Base-by-base conservation (phyloP, 2,113 vertebrate species). In the Otocyon megalotis region DNA sequence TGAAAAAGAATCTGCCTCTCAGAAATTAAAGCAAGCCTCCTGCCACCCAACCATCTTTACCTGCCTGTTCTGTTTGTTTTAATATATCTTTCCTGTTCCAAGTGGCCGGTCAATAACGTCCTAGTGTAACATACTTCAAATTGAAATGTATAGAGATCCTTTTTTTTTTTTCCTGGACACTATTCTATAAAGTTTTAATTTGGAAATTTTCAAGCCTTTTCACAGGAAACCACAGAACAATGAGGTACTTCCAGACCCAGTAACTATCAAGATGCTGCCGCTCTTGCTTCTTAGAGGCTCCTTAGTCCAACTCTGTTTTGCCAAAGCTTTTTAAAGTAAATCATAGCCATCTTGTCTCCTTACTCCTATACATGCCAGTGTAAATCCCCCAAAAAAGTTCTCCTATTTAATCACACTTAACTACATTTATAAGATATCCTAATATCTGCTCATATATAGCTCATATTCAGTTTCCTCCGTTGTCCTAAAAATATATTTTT, bases 231-330 rank as follows among this genome's bases (percentile, higher is more conserved):
- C 74, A 7, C 50, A 32, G 72, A 79, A 53, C 53, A 56, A n/a
- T 7, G 35, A 76, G 7, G 3, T 50, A 56, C 4, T 0, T 77
- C 0, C 20, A 58, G 8, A 19, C 1, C 26, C 20, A 20, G 11
- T 53, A 20, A 30, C 69, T 12, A 24, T 72, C 24, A 60, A 53
- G 15, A 80, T 74, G 20, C 28, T 89, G 30, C 5, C 22, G 24
- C 11, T 56, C 3, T 50, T 88, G 5, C 30, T 54, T 80, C 13
- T 53, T 17, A 19, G 50, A 10, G 17, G 13, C 16, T 26, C 14
- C 53, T 16, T 67, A 37, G 10, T 22, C 14, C 0, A 19, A 37
- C 3, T 74, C 2, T 8, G 16, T 79, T 81, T 77, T 60, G 3
- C 12, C 4, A 65, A 74, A 58, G 9, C 12, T n/a, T 69, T 54